Evolutionary conservation across 2,888 invertebrate genomes (phyloP).

Genomic region (Lordiphosa fenestrarum): DNA sequence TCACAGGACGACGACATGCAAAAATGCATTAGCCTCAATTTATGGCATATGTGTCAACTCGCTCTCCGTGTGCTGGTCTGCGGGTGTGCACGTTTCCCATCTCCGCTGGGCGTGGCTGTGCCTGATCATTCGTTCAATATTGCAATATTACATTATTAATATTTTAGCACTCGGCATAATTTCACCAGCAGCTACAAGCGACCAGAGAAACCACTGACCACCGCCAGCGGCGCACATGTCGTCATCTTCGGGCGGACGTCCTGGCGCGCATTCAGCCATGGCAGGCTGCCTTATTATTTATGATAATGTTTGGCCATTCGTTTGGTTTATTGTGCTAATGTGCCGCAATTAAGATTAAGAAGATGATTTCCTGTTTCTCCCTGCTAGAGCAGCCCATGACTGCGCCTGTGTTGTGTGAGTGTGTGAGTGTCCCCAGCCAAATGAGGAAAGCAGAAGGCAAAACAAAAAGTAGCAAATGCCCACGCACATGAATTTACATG

Average conservation of each 20-base stretch:
- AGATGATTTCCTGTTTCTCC: slow-evolving; percentile 66
- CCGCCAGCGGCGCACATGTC: slow-evolving; percentile 8
- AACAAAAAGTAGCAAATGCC: slow-evolving; percentile 5
- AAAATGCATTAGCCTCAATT: slow-evolving; percentile 64
- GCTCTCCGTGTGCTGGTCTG: neutral
- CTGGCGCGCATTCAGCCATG: slow-evolving; percentile 63
- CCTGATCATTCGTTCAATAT: slow-evolving; percentile 26
- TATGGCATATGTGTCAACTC: slow-evolving; percentile 27
- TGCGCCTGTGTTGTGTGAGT: slow-evolving; percentile 16
- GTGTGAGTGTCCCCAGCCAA: neutral
- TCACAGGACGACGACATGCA: slow-evolving; percentile 40
- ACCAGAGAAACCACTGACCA: slow-evolving; percentile 18
- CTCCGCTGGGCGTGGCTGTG: slow-evolving; percentile 34
- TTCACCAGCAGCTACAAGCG: slow-evolving; percentile 41
- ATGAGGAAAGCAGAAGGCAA: neutral
- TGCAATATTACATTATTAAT: slow-evolving; percentile 69
- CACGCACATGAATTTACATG: too few species aligned
- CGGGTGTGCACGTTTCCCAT: slow-evolving; percentile 17
- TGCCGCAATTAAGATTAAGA: slow-evolving; percentile 80
- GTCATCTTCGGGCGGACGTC: slow-evolving; percentile 44
- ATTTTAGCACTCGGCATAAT: slow-evolving; percentile 52
- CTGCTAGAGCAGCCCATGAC: slow-evolving; percentile 14
- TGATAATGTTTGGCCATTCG: slow-evolving; percentile 79
- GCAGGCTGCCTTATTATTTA: slow-evolving; percentile 77
- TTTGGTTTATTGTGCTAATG: slow-evolving; percentile 79